phyloP scores from a whole-genome alignment of 2,888 invertebrate species.

The Spilosoma lubricipeda region DNA sequence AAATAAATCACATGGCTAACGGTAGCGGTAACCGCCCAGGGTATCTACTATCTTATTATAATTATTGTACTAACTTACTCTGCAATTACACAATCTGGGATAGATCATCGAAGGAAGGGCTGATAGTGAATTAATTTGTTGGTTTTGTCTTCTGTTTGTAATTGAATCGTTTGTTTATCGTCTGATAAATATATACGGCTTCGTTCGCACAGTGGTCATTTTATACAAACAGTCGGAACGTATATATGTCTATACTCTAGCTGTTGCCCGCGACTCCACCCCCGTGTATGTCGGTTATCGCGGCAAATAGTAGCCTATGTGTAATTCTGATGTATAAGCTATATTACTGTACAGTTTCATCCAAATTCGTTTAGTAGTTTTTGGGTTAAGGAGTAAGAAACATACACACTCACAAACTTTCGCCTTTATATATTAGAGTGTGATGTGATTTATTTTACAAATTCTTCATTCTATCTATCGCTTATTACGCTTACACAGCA shows the following conservation, averaged over 20 bases:
- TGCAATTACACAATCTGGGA: slow-evolving; percentile 43
- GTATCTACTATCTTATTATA: slow-evolving; percentile 4
- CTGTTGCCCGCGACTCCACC: no score
- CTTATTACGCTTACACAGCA: no score
- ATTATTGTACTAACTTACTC: slow-evolving; percentile 25
- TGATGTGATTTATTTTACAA: no score
- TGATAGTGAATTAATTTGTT: slow-evolving; percentile 46
- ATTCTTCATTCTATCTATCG: no score
- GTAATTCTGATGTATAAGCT: no score
- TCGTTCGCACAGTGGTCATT: neutral
- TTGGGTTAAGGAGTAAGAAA: no score
- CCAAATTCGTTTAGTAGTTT: no score
- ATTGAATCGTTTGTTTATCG: neutral
- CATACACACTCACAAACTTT: no score
- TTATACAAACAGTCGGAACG: neutral
- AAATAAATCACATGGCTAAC: slow-evolving; percentile 3
- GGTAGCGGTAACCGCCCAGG: slow-evolving; percentile 22
- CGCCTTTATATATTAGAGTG: no score
- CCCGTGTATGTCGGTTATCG: no score
- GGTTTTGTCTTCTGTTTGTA: slow-evolving; percentile 1
- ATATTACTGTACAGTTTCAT: no score
- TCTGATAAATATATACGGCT: neutral
- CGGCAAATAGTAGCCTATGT: no score
- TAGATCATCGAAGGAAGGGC: slow-evolving; percentile 37
- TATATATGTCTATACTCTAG: neutral